Conservation (phyloP, 2,797 vertebrate species). For the Scarus forsteni region DNA sequence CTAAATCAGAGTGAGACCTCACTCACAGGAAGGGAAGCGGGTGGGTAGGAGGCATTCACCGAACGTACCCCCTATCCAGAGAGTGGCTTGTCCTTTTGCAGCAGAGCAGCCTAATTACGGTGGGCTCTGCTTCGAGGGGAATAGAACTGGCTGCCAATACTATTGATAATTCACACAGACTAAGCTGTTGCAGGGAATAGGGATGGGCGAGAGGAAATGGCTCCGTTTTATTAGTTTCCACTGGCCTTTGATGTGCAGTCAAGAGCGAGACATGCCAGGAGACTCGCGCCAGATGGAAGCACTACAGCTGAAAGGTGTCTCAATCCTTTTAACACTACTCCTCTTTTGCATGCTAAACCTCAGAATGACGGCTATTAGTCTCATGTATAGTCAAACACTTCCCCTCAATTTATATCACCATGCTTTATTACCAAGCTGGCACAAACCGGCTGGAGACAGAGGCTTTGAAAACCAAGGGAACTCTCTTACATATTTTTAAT, state of each 20-base stretch:
- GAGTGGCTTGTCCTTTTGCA: slow-evolving; percentile 65
- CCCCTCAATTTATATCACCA: slow-evolving; percentile 59
- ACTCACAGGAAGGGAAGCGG: slow-evolving; percentile 34
- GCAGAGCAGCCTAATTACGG: slow-evolving; percentile 78
- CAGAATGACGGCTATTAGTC: slow-evolving; percentile 63
- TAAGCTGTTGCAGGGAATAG: slow-evolving; percentile 80
- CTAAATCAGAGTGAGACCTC: slow-evolving; percentile 46
- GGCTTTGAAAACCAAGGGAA: slow-evolving; percentile 11
- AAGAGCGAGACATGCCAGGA: slow-evolving; percentile 74
- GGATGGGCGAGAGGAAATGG: slow-evolving; percentile 74
- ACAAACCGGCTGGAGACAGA: slow-evolving; percentile 8
- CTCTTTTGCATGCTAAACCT: slow-evolving; percentile 63
- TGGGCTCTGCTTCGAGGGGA: slow-evolving; percentile 70
- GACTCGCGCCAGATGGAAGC: slow-evolving; percentile 76
- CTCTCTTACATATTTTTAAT: slow-evolving; percentile 24
- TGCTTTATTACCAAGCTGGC: slow-evolving; percentile 53
- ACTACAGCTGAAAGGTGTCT: slow-evolving; percentile 72
- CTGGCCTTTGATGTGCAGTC: slow-evolving; percentile 80
- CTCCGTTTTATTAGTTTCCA: slow-evolving; percentile 76
- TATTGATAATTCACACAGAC: slow-evolving; percentile 83
- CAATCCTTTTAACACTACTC: slow-evolving; percentile 68
- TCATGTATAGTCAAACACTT: slow-evolving; percentile 58
- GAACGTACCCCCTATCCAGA: slow-evolving; percentile 56
- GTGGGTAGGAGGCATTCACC: slow-evolving; percentile 34
- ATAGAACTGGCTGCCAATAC: slow-evolving; percentile 76